phyloP scores from a whole-genome alignment of 2,797 vertebrate genomes.

The Champsocephalus gunnari region DNA sequence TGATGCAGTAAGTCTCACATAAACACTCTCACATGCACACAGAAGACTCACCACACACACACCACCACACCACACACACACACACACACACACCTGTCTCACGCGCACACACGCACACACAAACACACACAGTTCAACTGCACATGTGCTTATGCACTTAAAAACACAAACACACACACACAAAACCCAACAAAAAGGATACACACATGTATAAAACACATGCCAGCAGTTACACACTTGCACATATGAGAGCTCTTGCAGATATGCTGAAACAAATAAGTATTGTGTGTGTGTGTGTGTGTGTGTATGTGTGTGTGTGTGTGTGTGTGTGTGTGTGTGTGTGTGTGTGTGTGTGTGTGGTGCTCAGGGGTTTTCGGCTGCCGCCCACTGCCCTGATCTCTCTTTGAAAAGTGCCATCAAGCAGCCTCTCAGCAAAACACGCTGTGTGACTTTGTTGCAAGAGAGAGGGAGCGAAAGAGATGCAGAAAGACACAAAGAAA shows the following conservation, averaged over 20 bases:
- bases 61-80: background rate
- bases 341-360: background rate
- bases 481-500: conserved; percentile 40
- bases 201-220: conserved; percentile 2
- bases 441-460: conserved; percentile 43
- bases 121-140: background rate
- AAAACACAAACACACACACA: background rate
- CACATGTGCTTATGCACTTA: conserved; percentile 4
- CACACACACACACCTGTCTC: background rate
- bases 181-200: background rate
- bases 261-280: conserved; percentile 16
- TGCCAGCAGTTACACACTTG: background rate
- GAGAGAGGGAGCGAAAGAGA: conserved; percentile 4
- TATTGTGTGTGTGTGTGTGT: conserved; percentile 19
- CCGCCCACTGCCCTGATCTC: conserved; percentile 50
- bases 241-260: conserved; percentile 3
- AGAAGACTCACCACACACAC: background rate
- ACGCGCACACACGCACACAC: background rate
- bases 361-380: conserved; percentile 40
- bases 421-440: conserved; percentile 43
- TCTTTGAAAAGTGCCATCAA: conserved; percentile 62
- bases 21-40: conserved; percentile 35
- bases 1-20: conserved; percentile 29
- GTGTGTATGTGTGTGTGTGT: conserved; percentile 21
- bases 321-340: conserved; percentile 16